Evolutionary conservation across 2,113 vertebrate species (phyloP).

Genomic region (Syngnathus floridae): DNA sequence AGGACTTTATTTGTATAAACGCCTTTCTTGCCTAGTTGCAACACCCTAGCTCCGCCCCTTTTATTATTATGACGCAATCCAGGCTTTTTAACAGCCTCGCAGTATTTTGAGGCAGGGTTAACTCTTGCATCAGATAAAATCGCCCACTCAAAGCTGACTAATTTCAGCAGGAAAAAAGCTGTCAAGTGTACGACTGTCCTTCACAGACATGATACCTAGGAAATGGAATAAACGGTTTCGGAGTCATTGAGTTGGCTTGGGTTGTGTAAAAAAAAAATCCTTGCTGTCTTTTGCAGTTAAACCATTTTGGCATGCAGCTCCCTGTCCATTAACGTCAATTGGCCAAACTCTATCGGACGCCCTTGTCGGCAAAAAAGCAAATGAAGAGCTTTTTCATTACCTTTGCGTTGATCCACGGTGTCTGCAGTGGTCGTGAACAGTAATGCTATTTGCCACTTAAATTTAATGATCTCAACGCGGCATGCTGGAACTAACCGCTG

Average conservation of each 20-base stretch:
- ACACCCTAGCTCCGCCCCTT: no score
- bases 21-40: no score
- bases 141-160: background rate
- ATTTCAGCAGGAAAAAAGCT: background rate
- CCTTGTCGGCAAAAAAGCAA: slow-evolving; percentile 22
- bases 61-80: no score
- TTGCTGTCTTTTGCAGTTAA: slow-evolving; percentile 17
- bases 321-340: slow-evolving; percentile 41
- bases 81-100: no score
- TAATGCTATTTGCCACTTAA: background rate
- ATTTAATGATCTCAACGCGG: slow-evolving; percentile 18
- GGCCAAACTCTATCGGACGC: slow-evolving; percentile 33
- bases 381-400: slow-evolving; percentile 31
- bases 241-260: no score
- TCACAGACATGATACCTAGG: background rate
- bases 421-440: background rate
- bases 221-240: background rate
- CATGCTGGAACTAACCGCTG: slow-evolving; percentile 2
- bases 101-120: no score
- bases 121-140: no score
- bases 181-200: background rate
- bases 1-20: no score
- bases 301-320: slow-evolving; percentile 42
- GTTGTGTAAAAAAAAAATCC: background rate
- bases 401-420: slow-evolving; percentile 34